A percentile compares a stretch with the other conserved stretches of the same genome.
Evolutionary conservation across 1,140 invertebrate species (phyloP).

Genomic region (Meloidogyne exigua): DNA sequence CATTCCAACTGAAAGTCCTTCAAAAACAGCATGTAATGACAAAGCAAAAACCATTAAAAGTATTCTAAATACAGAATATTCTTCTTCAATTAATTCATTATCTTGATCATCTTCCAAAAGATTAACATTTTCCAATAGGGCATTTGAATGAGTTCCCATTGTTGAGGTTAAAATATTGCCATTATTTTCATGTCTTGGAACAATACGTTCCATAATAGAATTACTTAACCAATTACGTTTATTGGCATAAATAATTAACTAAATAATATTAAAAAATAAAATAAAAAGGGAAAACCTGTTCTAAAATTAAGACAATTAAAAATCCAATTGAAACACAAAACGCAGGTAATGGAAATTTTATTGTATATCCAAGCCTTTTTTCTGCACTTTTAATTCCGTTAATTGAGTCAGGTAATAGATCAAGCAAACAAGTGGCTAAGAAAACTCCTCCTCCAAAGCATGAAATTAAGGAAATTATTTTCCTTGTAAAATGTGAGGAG

Average conservation of each 20-base stretch:
- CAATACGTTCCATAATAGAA: slow-evolving; percentile 1
- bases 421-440: slow-evolving; percentile 56
- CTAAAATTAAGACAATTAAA: slow-evolving; percentile 56
- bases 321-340: slow-evolving; percentile 56
- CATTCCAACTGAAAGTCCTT: slow-evolving; percentile 60
- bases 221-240: slow-evolving; percentile 44
- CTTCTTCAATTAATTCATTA: slow-evolving; percentile 38
- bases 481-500: slow-evolving; percentile 39
- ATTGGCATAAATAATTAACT: slow-evolving; percentile 51
- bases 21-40: slow-evolving; percentile 59
- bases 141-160: slow-evolving; percentile 1
- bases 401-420: slow-evolving; percentile 57
- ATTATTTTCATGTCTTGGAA: slow-evolving; percentile 21
- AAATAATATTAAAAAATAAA: background rate
- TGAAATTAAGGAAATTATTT: slow-evolving; percentile 45
- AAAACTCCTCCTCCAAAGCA: slow-evolving; percentile 58
- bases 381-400: slow-evolving; percentile 52
- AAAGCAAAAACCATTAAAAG: slow-evolving; percentile 56
- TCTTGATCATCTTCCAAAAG: background rate
- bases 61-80: slow-evolving; percentile 49
- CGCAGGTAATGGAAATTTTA: slow-evolving; percentile 24
- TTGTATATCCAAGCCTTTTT: slow-evolving; percentile 6
- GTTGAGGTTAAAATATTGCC: background rate
- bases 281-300: slow-evolving; percentile 45
- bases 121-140: slow-evolving; percentile 17